Conservation (phyloP, 2,888 invertebrate species). For the Drosophila paracracens region DNA sequence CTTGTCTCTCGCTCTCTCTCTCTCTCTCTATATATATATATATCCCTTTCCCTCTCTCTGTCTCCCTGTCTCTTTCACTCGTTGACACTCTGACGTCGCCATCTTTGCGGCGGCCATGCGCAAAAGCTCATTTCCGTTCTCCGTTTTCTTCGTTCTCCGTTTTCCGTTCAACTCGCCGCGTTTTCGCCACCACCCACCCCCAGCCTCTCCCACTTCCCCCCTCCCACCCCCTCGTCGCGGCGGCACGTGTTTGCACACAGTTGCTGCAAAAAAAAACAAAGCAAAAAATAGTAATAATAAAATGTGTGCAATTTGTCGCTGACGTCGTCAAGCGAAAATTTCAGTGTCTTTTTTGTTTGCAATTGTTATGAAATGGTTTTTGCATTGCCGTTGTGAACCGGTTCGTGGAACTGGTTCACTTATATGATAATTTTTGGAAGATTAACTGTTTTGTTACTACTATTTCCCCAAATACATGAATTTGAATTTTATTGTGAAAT, state of each 20-base stretch:
- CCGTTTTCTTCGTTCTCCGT: constrained; percentile 15
- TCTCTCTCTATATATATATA: no score
- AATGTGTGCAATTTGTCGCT: constrained; percentile 62
- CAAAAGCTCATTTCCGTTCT: constrained; percentile 64
- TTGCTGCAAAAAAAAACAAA: constrained; percentile 45
- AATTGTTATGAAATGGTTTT: constrained; percentile 2
- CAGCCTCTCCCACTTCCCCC: neutral
- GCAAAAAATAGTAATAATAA: neutral
- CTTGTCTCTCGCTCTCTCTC: constrained; percentile 17
- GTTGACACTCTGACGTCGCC: constrained; percentile 47
- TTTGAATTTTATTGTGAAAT: no score
- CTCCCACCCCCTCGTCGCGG: neutral
- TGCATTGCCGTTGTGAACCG: neutral
- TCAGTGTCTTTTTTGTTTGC: constrained; percentile 19
- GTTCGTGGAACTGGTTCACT: neutral
- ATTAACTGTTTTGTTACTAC: neutral
- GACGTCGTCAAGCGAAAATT: constrained; percentile 66
- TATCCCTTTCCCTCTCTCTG: constrained; percentile 11
- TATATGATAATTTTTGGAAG: neutral
- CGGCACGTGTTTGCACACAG: constrained; percentile 83
- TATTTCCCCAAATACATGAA: no score
- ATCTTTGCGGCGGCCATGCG: constrained; percentile 66
- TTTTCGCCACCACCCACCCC: constrained; percentile 17
- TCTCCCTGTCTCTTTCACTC: constrained; percentile 7
- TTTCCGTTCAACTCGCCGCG: constrained; percentile 69